These are phyloP conservation scores for Sternarchorhynchus goeldii DNA, from an alignment of 2,797 vertebrate genomes.

Conservation along the genomic window DNA sequence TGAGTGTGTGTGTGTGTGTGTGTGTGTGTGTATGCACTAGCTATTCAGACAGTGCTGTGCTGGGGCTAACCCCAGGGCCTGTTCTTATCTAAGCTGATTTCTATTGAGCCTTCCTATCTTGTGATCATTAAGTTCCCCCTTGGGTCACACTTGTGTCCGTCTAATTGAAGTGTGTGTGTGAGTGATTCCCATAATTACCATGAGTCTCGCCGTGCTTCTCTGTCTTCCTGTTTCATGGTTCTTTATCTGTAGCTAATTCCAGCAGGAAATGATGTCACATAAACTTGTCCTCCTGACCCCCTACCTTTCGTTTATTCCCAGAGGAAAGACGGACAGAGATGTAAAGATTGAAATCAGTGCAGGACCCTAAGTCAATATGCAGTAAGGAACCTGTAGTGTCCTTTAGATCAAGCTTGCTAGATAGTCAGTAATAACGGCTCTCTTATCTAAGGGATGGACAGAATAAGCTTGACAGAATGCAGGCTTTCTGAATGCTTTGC, in stretches of 20 bases:
- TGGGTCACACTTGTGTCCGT: constrained; percentile 66
- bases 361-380: too few relatives aligned
- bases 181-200: constrained; percentile 53
- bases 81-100: constrained; percentile 74
- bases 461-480: too few relatives aligned
- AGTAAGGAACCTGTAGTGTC: too few relatives aligned
- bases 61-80: constrained; percentile 58
- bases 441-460: too few relatives aligned
- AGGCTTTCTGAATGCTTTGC: too few relatives aligned
- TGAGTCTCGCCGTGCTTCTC: constrained; percentile 28
- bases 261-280: constrained; percentile 34
- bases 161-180: constrained; percentile 65
- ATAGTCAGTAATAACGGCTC: too few relatives aligned
- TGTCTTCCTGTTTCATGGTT: constrained; percentile 32
- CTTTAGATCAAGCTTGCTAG: too few relatives aligned
- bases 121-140: constrained; percentile 70
- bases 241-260: constrained; percentile 19
- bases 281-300: background rate
- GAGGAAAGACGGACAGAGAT: background rate
- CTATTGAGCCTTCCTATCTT: constrained; percentile 61
- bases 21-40: constrained; percentile 9
- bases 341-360: too few relatives aligned
- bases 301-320: constrained; percentile 23
- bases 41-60: constrained; percentile 47
- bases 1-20: constrained; percentile 23